Percentiles rank a stretch among this genome's conserved stretches.
Evolutionary conservation across 2,113 vertebrate species (phyloP).

Genomic region (Neotoma lepida): DNA sequence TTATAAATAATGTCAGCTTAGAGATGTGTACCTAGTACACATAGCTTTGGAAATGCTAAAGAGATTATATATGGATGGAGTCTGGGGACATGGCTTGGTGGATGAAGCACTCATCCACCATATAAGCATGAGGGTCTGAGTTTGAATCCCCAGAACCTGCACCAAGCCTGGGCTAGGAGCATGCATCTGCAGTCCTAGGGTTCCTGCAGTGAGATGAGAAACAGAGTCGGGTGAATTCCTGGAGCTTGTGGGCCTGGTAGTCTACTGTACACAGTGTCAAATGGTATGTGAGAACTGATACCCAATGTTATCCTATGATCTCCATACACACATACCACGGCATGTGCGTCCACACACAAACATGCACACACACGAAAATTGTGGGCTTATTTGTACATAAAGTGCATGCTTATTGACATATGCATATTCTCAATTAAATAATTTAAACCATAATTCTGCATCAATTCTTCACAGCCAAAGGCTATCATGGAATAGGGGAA

Average conservation of each 20-base stretch:
- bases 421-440: constrained; percentile 4
- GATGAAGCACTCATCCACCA: not conserved
- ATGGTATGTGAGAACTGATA: not conserved
- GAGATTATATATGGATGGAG: not conserved
- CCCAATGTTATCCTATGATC: not conserved
- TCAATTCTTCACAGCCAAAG: not conserved
- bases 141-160: not conserved
- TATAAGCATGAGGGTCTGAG: not conserved
- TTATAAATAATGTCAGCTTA: not conserved
- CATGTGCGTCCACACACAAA: not conserved
- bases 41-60: not conserved
- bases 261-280: not conserved
- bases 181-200: not conserved
- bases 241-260: not conserved
- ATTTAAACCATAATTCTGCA: not conserved
- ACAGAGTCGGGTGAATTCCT: not conserved
- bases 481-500: not conserved
- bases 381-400: not conserved
- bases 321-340: not conserved
- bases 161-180: not conserved
- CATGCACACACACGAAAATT: not conserved
- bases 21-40: not conserved
- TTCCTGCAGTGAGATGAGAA: not conserved
- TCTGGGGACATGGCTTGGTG: not conserved
- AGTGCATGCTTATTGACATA: not conserved